Evolutionary conservation across 2,113 vertebrate genomes (phyloP).

Genomic region (Conger conger): DNA sequence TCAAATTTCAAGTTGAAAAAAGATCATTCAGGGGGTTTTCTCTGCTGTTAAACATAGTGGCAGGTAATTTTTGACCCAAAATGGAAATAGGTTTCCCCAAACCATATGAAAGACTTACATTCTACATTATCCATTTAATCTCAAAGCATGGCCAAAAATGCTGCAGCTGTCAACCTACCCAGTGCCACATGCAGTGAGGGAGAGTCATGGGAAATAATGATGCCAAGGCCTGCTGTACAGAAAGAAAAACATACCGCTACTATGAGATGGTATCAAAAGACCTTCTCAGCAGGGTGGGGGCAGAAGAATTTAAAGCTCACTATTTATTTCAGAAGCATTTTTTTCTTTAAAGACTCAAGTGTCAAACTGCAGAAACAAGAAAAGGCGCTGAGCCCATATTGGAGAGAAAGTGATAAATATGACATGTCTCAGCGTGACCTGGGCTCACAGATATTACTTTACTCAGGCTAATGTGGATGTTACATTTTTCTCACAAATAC

Average conservation of each 20-base stretch:
- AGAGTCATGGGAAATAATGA: not conserved
- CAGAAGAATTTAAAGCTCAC: not conserved
- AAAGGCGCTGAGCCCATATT: not conserved
- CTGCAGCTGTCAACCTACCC: too few relatives aligned
- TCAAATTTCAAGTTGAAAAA: too few relatives aligned
- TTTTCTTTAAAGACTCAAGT: not conserved
- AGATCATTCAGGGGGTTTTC: too few relatives aligned
- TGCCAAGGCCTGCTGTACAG: too few relatives aligned
- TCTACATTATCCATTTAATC: too few relatives aligned
- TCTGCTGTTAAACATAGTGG: too few relatives aligned
- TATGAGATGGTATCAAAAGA: too few relatives aligned
- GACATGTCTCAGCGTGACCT: constrained; percentile 32
- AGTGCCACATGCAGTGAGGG: not conserved
- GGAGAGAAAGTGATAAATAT: not conserved
- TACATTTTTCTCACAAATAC: constrained; percentile 39
- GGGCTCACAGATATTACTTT: constrained; percentile 35
- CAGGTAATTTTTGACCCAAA: too few relatives aligned
- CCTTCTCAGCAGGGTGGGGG: not conserved
- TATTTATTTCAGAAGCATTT: not conserved
- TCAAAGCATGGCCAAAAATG: too few relatives aligned
- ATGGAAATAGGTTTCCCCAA: too few relatives aligned
- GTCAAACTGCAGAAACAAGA: not conserved
- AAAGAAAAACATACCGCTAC: too few relatives aligned
- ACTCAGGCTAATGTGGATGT: constrained; percentile 24
- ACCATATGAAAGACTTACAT: too few relatives aligned